A percentile compares a stretch with the other conserved stretches of the same genome.
Evolutionary conservation across 1,140 invertebrate species (phyloP).

Genomic region (Cotesia vestalis): DNA sequence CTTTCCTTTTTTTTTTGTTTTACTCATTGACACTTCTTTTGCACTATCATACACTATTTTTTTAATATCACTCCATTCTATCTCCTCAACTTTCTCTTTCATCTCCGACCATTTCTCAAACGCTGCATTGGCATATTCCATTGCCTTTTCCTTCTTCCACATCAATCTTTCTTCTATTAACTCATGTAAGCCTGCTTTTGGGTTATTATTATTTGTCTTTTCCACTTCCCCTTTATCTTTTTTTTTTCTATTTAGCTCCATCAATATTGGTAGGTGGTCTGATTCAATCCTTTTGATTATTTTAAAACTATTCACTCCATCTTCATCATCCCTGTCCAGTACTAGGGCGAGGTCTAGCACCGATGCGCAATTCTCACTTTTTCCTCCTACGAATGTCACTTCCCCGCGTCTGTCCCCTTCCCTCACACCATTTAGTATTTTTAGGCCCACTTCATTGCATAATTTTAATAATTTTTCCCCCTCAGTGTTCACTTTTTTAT

Average conservation of each 20-base stretch:
- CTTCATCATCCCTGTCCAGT: background rate
- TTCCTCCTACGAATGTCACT: slow-evolving; percentile 22
- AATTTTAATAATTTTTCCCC: slow-evolving; percentile 28
- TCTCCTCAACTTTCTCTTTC: no score
- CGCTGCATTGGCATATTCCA: no score
- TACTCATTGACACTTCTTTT: no score
- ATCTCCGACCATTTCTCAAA: no score
- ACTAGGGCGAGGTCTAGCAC: slow-evolving; percentile 19
- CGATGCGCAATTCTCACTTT: background rate
- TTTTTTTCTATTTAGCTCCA: slow-evolving; percentile 41
- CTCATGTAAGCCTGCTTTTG: slow-evolving; percentile 22
- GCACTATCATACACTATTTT: no score
- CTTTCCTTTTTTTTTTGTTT: no score
- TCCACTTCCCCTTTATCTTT: slow-evolving; percentile 46
- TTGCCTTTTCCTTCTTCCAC: no score
- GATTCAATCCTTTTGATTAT: slow-evolving; percentile 12
- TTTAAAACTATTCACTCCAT: background rate
- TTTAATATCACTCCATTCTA: no score
- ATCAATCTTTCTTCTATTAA: no score
- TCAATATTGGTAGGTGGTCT: slow-evolving; percentile 21
- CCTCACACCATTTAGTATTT: background rate
- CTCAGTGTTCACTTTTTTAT: slow-evolving; percentile 26
- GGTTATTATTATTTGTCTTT: slow-evolving; percentile 42
- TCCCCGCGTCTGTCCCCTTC: slow-evolving; percentile 5
- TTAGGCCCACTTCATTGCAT: slow-evolving; percentile 1